Conservation (phyloP, 2,113 vertebrate genomes). For the Strigops habroptila region DNA sequence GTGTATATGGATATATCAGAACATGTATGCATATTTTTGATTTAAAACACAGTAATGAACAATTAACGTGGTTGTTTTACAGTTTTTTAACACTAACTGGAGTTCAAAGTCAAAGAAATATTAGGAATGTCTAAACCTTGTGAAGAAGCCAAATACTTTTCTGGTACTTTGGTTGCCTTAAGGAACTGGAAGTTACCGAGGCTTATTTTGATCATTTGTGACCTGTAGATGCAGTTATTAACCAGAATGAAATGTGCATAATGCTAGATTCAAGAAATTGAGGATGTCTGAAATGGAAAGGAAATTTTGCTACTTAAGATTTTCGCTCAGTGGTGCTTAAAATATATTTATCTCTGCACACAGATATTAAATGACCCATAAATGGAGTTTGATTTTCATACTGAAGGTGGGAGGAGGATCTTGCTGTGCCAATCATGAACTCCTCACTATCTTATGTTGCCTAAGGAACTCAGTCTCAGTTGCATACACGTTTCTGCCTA, state of each 20-base stretch:
- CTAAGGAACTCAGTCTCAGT: neutral
- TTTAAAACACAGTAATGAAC: neutral
- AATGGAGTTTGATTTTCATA: neutral
- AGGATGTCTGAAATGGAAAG: neutral
- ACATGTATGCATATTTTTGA: neutral
- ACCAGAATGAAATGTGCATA: constrained; percentile 28
- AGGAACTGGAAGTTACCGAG: constrained; percentile 41
- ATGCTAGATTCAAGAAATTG: neutral
- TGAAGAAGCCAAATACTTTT: constrained; percentile 24
- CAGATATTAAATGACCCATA: constrained; percentile 48
- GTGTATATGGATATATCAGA: neutral
- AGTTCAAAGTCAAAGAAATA: neutral
- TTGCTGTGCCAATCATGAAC: neutral
- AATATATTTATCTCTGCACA: constrained; percentile 54
- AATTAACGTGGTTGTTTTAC: neutral
- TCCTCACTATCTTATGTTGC: neutral
- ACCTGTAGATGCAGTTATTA: constrained; percentile 23
- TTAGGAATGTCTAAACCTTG: neutral
- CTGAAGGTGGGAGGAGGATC: neutral
- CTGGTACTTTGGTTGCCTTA: constrained; percentile 20
- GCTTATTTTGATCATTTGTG: constrained; percentile 31
- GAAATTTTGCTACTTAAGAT: constrained; percentile 14
- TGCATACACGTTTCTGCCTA: neutral
- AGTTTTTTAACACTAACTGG: neutral
- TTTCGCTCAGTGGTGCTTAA: constrained; percentile 41